phyloP scores from a whole-genome alignment of 1,140 invertebrate species.

The Radopholus similis region DNA sequence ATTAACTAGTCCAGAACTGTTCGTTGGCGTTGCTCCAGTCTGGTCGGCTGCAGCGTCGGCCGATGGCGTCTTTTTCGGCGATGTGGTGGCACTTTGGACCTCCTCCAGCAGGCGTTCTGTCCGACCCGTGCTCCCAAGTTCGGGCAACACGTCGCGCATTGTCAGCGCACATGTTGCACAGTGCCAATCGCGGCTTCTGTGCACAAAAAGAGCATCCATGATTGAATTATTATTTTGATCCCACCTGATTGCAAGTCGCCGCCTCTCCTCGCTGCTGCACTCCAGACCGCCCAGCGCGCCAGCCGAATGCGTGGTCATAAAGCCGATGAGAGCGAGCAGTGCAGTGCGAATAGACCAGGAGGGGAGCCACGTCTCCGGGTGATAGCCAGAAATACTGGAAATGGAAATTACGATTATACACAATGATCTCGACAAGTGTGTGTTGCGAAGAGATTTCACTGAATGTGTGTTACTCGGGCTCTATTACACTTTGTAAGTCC shows the following conservation, averaged over 20 bases:
- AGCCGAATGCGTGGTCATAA: conserved; percentile 76
- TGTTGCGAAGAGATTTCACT: no score
- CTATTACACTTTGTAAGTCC: no score
- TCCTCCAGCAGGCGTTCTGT: conserved; percentile 5
- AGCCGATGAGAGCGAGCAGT: conserved; percentile 81
- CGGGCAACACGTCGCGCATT: conserved; percentile 48
- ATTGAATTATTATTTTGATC: conserved; percentile 7
- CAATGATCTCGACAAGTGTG: not conserved
- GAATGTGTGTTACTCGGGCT: no score
- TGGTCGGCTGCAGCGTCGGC: not conserved
- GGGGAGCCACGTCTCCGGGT: conserved; percentile 87
- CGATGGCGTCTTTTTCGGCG: not conserved
- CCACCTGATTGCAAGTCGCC: conserved; percentile 75
- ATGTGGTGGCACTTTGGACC: not conserved
- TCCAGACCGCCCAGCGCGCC: conserved; percentile 86
- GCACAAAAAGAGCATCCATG: conserved; percentile 23
- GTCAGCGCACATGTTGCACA: conserved; percentile 40
- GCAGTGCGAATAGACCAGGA: conserved; percentile 75
- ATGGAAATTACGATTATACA: not conserved
- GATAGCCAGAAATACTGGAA: conserved; percentile 85
- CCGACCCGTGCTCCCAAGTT: not conserved
- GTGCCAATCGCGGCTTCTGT: conserved; percentile 45
- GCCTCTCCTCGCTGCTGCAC: conserved; percentile 77
- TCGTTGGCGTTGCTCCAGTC: not conserved
- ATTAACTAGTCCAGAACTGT: not conserved